phyloP scores from a whole-genome alignment of 2,113 vertebrate genomes.

The Colius striatus region DNA sequence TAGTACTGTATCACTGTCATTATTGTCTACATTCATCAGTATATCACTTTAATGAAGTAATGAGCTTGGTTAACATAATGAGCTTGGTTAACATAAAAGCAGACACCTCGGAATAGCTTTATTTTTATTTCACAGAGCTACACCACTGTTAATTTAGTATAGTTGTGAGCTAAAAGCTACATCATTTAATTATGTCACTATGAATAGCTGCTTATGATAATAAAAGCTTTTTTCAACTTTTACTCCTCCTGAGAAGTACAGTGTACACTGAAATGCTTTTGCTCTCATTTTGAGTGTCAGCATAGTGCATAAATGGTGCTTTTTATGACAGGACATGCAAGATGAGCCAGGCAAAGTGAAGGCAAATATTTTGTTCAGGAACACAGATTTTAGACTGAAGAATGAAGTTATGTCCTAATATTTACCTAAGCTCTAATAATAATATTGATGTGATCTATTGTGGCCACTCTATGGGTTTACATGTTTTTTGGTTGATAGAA shows the following conservation, averaged over 20 bases:
- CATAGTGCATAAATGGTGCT: not conserved
- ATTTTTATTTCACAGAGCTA: not conserved
- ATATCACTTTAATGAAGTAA: not conserved
- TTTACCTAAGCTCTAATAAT: not conserved
- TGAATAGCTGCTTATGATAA: not conserved
- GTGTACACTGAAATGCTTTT: fast-evolving
- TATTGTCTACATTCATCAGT: not conserved
- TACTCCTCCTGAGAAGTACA: not conserved
- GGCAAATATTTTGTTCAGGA: not conserved
- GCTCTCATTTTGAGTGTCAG: not conserved
- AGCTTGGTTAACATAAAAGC: not conserved
- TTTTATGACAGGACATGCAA: not conserved
- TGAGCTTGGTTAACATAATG: not conserved
- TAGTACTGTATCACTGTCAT: not conserved
- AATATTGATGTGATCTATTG: not conserved
- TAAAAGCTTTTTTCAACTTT: not conserved
- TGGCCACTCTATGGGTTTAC: not conserved
- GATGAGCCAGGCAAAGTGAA: not conserved
- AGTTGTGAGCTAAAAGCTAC: not conserved
- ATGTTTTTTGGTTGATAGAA: not conserved
- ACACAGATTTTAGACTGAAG: not conserved
- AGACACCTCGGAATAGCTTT: not conserved
- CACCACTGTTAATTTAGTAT: not conserved
- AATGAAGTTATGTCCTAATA: not conserved
- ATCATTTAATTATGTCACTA: not conserved